These are phyloP conservation scores for Pocillopora meandrina DNA, from an alignment of 92 coral and sea anemone genomes.

Conservation along the genomic window DNA sequence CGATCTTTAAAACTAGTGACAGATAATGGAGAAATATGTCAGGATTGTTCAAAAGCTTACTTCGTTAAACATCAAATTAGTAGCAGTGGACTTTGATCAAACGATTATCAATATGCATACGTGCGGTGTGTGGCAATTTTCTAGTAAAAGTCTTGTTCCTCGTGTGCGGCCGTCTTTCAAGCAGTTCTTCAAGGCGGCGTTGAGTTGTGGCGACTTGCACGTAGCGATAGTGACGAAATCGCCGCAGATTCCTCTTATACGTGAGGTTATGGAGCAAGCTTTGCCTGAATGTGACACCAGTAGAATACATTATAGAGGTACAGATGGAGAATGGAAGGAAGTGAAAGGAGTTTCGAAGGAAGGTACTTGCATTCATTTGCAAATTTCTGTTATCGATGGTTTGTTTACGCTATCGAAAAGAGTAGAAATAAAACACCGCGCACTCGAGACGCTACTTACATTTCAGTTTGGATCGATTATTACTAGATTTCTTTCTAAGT, in stretches of 20 bases:
- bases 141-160: conserved; percentile 75
- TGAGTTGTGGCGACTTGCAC: conserved; percentile 63
- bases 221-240: conserved; percentile 95
- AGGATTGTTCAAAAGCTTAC: conserved; percentile 72
- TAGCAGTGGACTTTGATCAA: conserved; percentile 94
- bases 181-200: conserved; percentile 71
- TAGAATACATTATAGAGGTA: conserved; percentile 80
- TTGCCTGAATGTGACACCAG: conserved; percentile 74
- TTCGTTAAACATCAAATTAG: conserved; percentile 73
- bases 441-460: too few species aligned
- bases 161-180: conserved; percentile 93
- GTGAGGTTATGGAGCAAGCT: conserved; percentile 78
- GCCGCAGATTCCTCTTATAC: conserved; percentile 82
- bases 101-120: conserved; percentile 92
- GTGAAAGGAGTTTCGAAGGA: conserved; percentile 78
- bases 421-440: too few species aligned
- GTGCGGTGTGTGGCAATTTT: conserved; percentile 90
- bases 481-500: too few species aligned
- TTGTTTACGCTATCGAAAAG: too few species aligned
- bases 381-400: too few species aligned
- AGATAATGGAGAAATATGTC: conserved; percentile 78
- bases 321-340: conserved; percentile 87
- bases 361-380: conserved; percentile 52
- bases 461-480: too few species aligned
- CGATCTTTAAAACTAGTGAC: too few species aligned